Percentiles rank a stretch among this genome's conserved stretches.
phyloP scores from a whole-genome alignment of 2,797 vertebrate species.

The Mormyrus proboscirostris region DNA sequence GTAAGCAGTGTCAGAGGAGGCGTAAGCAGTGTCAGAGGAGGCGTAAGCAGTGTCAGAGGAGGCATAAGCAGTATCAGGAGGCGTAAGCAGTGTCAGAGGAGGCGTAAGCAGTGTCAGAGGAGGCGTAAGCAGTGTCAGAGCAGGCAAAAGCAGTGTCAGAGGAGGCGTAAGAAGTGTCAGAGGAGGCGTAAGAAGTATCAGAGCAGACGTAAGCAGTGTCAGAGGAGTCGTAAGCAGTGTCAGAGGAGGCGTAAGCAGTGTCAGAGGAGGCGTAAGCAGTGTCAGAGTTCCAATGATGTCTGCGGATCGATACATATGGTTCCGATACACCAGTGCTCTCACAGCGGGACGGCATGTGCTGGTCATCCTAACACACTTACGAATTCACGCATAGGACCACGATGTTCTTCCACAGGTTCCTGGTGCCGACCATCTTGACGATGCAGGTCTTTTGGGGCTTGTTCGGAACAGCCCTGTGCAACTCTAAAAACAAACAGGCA shows the following conservation, averaged over 20 bases:
- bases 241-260: too few relatives aligned
- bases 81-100: neutral
- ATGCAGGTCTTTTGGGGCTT: conserved; percentile 87
- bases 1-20: neutral
- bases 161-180: neutral
- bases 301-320: neutral
- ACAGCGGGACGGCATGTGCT: too few relatives aligned
- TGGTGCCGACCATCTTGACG: conserved; percentile 86
- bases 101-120: neutral
- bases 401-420: conserved; percentile 97
- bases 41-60: neutral
- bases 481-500: conserved; percentile 65
- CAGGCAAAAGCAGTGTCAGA: neutral
- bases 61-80: too few relatives aligned
- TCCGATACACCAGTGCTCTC: neutral
- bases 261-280: too few relatives aligned
- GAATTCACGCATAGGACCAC: conserved; percentile 94
- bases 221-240: neutral
- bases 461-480: conserved; percentile 81
- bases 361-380: conserved; percentile 65
- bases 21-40: neutral
- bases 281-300: neutral
- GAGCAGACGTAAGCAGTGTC: neutral
- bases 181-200: neutral
- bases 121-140: neutral